phyloP scores from a whole-genome alignment of 2,797 vertebrate species.

The Tenualosa ilisha region DNA sequence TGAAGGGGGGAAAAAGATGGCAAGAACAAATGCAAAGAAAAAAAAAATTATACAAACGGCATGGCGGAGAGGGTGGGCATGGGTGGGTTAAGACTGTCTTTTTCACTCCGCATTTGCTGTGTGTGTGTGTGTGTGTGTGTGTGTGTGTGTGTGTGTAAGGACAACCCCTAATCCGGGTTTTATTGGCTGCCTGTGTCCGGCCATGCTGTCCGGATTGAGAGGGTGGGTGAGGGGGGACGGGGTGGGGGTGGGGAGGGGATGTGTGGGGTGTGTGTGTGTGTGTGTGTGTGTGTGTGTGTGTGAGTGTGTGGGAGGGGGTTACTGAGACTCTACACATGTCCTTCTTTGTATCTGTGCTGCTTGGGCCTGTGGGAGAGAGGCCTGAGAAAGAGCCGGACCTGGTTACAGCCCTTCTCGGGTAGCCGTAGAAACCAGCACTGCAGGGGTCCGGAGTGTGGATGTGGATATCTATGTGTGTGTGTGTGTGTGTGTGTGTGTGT shows the following conservation, averaged over 20 bases:
- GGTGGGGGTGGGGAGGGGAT: background rate
- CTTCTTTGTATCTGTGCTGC: conserved; percentile 87
- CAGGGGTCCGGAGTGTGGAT: conserved; percentile 83
- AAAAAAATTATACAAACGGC: conserved; percentile 53
- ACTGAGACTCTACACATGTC: conserved; percentile 82
- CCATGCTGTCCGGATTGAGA: conserved; percentile 77
- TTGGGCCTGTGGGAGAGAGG: conserved; percentile 77
- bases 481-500: conserved; percentile 58
- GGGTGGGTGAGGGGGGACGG: conserved; percentile 68
- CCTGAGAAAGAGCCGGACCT: conserved; percentile 94
- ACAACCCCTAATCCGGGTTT: conserved; percentile 85
- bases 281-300: conserved; percentile 30
- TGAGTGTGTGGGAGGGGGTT: conserved; percentile 54
- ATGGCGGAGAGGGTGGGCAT: conserved; percentile 65
- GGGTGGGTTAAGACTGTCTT: conserved; percentile 79
- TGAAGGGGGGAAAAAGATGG: conserved; percentile 62
- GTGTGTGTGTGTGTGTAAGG: conserved; percentile 60
- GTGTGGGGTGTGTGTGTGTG: conserved; percentile 54
- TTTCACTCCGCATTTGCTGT: conserved; percentile 57
- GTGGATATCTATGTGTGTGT: conserved; percentile 13
- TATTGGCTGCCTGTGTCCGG: conserved; percentile 84
- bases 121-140: conserved; percentile 18
- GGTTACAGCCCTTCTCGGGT: conserved; percentile 89
- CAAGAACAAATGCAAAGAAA: conserved; percentile 54
- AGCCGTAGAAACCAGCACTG: conserved; percentile 93